phyloP scores from a whole-genome alignment of 2,113 vertebrate species.

The Meleagris gallopavo region DNA sequence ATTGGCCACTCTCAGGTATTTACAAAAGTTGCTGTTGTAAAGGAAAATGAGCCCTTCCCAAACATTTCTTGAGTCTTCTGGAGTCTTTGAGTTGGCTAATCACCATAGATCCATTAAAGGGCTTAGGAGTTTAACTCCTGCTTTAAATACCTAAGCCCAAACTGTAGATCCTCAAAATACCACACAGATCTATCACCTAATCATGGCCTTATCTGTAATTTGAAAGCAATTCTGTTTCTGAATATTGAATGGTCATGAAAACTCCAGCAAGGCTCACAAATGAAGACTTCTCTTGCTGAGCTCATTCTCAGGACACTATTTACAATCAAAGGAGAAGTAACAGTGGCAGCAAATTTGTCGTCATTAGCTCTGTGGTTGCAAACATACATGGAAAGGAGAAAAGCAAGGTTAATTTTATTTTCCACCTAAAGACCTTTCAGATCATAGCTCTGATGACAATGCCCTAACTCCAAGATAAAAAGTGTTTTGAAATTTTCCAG shows the following conservation, averaged over 20 bases:
- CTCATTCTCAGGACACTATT: neutral
- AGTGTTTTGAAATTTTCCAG: neutral
- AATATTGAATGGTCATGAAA: neutral
- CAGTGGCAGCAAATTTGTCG: neutral
- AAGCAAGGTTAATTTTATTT: neutral
- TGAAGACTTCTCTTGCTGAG: neutral
- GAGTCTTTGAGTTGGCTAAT: neutral
- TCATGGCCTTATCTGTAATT: neutral
- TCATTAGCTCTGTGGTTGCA: neutral
- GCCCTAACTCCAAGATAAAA: neutral
- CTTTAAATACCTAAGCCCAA: neutral
- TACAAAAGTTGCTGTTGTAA: neutral
- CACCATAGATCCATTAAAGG: neutral
- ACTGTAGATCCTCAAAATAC: conserved; percentile 5
- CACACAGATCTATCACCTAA: neutral
- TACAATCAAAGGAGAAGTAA: neutral
- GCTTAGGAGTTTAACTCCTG: neutral
- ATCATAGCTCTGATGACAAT: neutral
- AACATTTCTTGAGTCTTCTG: neutral
- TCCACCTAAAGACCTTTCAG: neutral
- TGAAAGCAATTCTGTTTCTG: neutral
- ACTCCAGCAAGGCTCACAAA: neutral
- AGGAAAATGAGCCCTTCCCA: neutral
- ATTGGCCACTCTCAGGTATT: neutral
- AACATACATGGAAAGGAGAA: neutral